phyloP scores from a whole-genome alignment of 2,113 vertebrate genomes.

The Carassius auratus region DNA sequence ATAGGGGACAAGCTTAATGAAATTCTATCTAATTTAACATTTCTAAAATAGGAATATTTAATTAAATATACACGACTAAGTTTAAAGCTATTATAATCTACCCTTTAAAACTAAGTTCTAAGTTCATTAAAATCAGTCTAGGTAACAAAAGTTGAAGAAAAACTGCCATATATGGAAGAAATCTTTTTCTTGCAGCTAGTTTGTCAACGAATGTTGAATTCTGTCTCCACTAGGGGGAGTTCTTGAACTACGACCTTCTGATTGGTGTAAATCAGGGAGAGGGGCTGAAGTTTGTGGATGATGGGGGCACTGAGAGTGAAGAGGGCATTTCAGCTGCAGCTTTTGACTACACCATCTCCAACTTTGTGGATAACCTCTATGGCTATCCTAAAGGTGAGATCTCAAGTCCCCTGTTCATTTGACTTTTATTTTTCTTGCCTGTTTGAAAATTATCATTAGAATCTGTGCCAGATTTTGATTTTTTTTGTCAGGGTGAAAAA shows the following conservation, averaged over 20 bases:
- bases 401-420: neutral
- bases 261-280: slow-evolving; percentile 96
- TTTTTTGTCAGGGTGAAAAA: neutral
- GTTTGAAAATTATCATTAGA: neutral
- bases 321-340: slow-evolving; percentile 93
- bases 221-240: slow-evolving; percentile 81
- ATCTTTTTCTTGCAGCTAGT: neutral
- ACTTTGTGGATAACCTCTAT: slow-evolving; percentile 96
- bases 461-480: neutral
- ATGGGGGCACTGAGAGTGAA: slow-evolving; percentile 85
- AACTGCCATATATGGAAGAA: too few relatives aligned
- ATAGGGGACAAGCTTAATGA: too few relatives aligned
- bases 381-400: slow-evolving; percentile 87
- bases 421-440: neutral
- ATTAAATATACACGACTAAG: too few relatives aligned
- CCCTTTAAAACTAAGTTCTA: neutral
- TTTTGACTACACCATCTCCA: slow-evolving; percentile 95
- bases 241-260: slow-evolving; percentile 96
- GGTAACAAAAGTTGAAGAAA: too few relatives aligned
- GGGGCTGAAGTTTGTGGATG: slow-evolving; percentile 93
- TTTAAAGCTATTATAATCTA: too few relatives aligned
- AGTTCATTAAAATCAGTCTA: too few relatives aligned
- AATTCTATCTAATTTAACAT: too few relatives aligned
- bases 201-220: neutral
- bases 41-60: too few relatives aligned